A percentile compares a stretch with the other conserved stretches of the same genome.
Conservation (phyloP, 2,113 vertebrate genomes). For the Chionodraco myersi region DNA sequence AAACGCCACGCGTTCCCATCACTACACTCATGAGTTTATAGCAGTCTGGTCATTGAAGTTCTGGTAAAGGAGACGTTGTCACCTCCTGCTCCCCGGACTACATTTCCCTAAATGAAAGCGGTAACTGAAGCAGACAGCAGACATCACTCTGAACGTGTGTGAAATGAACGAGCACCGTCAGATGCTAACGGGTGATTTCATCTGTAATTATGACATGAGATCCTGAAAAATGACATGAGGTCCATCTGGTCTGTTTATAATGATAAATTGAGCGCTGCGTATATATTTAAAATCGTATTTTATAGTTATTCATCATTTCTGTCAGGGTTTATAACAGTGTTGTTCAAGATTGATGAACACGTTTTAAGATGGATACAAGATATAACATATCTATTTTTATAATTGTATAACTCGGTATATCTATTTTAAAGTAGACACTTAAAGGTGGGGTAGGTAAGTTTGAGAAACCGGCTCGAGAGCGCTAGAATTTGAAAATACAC, state of each 20-base stretch:
- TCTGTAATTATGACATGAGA: slow-evolving; percentile 16
- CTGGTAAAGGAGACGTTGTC: background rate
- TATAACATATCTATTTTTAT: too few species aligned
- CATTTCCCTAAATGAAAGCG: slow-evolving; percentile 23
- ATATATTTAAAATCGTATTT: background rate
- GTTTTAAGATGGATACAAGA: too few species aligned
- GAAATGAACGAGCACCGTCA: slow-evolving; percentile 55
- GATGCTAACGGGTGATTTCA: slow-evolving; percentile 53
- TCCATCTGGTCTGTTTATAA: background rate
- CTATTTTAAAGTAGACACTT: too few species aligned
- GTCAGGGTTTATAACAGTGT: background rate
- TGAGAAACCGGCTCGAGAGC: too few species aligned
- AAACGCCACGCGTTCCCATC: background rate
- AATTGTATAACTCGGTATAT: background rate
- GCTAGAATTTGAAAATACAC: too few species aligned
- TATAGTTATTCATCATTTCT: background rate
- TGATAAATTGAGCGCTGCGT: background rate
- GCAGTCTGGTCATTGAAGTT: background rate
- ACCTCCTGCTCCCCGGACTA: background rate
- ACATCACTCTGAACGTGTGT: slow-evolving; percentile 45
- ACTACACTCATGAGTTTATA: background rate
- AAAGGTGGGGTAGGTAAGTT: too few species aligned
- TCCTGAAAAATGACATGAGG: slow-evolving; percentile 12
- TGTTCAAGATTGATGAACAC: too few species aligned
- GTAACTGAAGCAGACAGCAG: slow-evolving; percentile 54